Evolutionary conservation across 1,140 invertebrate genomes (phyloP).

Genomic region (Hycleus phaleratus): DNA sequence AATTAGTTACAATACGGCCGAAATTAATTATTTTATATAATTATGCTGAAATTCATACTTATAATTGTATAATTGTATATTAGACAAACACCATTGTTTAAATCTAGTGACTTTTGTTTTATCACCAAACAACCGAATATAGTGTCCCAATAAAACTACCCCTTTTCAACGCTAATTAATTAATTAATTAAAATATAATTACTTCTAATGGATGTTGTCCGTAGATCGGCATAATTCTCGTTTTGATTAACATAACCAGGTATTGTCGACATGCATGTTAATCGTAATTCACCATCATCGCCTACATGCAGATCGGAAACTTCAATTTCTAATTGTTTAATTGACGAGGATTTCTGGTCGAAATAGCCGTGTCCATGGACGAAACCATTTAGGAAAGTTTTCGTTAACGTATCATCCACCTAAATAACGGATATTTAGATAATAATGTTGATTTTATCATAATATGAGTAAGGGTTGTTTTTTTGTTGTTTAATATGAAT

Average conservation of each 20-base stretch:
- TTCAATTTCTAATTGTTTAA: constrained; percentile 51
- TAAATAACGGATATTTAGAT: constrained; percentile 18
- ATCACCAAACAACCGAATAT: too few species aligned
- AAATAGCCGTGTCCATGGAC: constrained; percentile 37
- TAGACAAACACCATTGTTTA: too few species aligned
- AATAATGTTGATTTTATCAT: not conserved
- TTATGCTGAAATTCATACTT: too few species aligned
- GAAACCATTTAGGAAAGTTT: constrained; percentile 36
- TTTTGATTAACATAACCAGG: constrained; percentile 54
- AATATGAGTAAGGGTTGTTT: not conserved
- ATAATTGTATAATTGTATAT: too few species aligned
- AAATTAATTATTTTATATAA: too few species aligned
- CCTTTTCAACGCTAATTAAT: too few species aligned
- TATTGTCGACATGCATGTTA: constrained; percentile 66
- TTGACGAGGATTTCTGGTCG: constrained; percentile 34
- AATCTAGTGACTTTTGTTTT: too few species aligned
- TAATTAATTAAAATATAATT: constrained; percentile 31
- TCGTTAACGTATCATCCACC: constrained; percentile 34
- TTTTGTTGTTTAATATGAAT: not conserved
- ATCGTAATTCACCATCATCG: constrained; percentile 56
- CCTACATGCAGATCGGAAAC: constrained; percentile 54
- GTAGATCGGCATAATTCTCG: constrained; percentile 60
- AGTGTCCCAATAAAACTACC: too few species aligned
- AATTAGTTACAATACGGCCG: too few species aligned
- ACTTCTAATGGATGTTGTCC: constrained; percentile 58